Evolutionary conservation across 2,888 invertebrate species (phyloP), one percentile per base, ranked within the genome.

Genomic region (Tethea ocularis): DNA sequence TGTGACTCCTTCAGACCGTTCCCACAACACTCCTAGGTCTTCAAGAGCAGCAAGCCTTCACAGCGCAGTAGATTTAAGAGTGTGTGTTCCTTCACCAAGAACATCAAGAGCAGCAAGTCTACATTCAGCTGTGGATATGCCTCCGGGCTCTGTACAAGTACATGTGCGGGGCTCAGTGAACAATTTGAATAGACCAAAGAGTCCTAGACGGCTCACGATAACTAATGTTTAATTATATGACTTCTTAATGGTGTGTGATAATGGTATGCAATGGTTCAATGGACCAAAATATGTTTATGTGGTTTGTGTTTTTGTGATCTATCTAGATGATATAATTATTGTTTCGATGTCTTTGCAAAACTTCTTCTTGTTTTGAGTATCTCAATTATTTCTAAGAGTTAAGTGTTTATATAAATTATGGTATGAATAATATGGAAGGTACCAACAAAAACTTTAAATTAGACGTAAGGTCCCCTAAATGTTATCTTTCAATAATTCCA

Each of bases 1-100:
- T 1, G 77, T 83, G 85, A 96, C 72, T 72, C 95, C 78, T 84
- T 94, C 71, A 85, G 95, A 84, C 74, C 83, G 78, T 71, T 77
- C 79, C 26, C 89, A 82, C 61, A 68, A 78, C 33, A 88, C 90
- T 0, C 77, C 89, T 1, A 78, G 92, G 56, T 88, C 92, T 20
- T 92, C 92, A 1, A 78, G 92, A 70, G 92, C 92, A 1, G 91
- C 92, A 6, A 91, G 91, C 56, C 82, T 93, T 2, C 92, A 93
- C 68, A 90, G 89, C 61, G 89, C 92, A 1, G 91, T 91, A 17
- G 92, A 92, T 57, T 71, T 93, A 0, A 74, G 92, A 60, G 82
- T 92, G 33, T 83, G 74, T 60, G 86, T 76, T 2, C 91, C 91
- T 2, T 90, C 92, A 0, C 91, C 92, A 0, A 77, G 91, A 53